Evolutionary conservation across 2,888 invertebrate genomes (phyloP), one percentile per base, ranked within the genome.

Genomic region (Drosophila hawaiiensis): DNA sequence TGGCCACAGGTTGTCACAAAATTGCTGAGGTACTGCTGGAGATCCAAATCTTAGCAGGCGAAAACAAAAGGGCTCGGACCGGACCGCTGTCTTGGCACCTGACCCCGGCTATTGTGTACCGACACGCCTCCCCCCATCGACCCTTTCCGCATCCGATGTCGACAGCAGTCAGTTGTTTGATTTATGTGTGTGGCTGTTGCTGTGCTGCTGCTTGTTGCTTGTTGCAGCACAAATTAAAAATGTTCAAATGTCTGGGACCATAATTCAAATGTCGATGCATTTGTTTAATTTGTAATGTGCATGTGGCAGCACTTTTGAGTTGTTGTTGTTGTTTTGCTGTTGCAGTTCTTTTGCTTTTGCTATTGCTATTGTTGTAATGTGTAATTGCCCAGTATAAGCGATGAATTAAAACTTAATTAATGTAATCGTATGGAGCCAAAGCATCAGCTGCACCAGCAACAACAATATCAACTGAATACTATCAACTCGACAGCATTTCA

Each of bases 261-360:
- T 87, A 87, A 89, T 73, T 82, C 87, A 87, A 82, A 87, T 84
- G 83, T 84, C 89, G 78, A 89, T 84, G 83, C 76, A 87, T 87
- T 87, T 87, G 80, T 84, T 83, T 77, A 72, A 78, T 84, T 87
- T 80, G 70, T 83, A 83, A 72, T 83, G 73, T 83, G 82, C 85
- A 88, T 82, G 74, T 76, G 89, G 80, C 85, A 83, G 84, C 82
- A 80, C 69, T 78, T 83, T 76, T 55, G 68, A 56, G 63, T 60
- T 66, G 41, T 41, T 52, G 37, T 50, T 54, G 29, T 50, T 52
- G 43, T 55, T 19, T 14, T 55, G 29, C 31, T 54, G 35, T 43
- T 52, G 63, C 60, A 64, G 35, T 47, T 52, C 53, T 54, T 22
- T 54, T 52, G 33, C 58, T 59, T 10, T 22, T 55, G 28, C 19